Evolutionary conservation across 2,888 invertebrate genomes (phyloP).

Genomic region (Choristoneura rosaceana): DNA sequence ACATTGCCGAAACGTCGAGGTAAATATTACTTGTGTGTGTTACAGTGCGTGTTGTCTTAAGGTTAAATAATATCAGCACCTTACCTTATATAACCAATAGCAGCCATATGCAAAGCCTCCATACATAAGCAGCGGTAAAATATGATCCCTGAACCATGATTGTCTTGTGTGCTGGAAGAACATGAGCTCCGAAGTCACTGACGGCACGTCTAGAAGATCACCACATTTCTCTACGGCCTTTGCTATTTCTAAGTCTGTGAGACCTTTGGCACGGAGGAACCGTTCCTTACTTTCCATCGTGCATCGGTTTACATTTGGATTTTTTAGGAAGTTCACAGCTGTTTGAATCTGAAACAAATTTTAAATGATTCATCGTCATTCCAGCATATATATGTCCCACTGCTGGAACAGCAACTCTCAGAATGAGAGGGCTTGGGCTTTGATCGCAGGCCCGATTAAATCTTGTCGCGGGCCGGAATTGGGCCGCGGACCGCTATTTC

Average conservation of each 20-base stretch:
- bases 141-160: slow-evolving; percentile 87
- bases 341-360: slow-evolving; percentile 89
- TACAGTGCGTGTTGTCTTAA: too few relatives aligned
- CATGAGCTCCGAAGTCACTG: slow-evolving; percentile 74
- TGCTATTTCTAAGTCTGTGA: slow-evolving; percentile 90
- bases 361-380: too few relatives aligned
- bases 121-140: slow-evolving; percentile 90
- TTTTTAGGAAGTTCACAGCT: slow-evolving; percentile 94
- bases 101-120: slow-evolving; percentile 92
- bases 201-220: slow-evolving; percentile 69
- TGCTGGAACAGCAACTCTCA: too few relatives aligned
- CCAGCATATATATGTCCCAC: too few relatives aligned
- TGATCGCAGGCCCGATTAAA: too few relatives aligned
- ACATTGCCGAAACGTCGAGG: too few relatives aligned
- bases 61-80: slow-evolving; percentile 10
- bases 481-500: too few relatives aligned
- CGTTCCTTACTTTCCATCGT: slow-evolving; percentile 91
- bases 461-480: too few relatives aligned
- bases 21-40: too few relatives aligned
- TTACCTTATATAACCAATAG: slow-evolving; percentile 93
- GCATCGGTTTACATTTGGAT: slow-evolving; percentile 92
- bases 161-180: slow-evolving; percentile 69
- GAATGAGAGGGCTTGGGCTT: too few relatives aligned
- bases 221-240: slow-evolving; percentile 89
- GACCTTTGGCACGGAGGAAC: slow-evolving; percentile 91